phyloP scores from a whole-genome alignment of 1,140 invertebrate genomes.

The Zophobas atratus region DNA sequence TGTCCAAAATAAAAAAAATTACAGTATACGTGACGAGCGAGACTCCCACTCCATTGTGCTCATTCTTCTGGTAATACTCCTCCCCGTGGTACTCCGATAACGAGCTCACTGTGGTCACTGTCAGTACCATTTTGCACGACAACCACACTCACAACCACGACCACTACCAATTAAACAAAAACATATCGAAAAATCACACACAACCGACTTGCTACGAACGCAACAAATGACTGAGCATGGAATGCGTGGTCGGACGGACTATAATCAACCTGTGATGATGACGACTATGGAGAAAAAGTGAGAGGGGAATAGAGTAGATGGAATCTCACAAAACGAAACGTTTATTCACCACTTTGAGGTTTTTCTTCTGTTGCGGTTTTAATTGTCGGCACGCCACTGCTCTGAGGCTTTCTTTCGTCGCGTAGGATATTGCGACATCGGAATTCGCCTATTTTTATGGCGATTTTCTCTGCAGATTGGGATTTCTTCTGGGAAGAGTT shows the following conservation, averaged over 20 bases:
- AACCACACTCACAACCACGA: slow-evolving; percentile 1
- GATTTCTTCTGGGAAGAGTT: not conserved
- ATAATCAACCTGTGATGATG: slow-evolving; percentile 8
- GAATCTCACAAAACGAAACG: not conserved
- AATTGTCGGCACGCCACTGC: slow-evolving; percentile 19
- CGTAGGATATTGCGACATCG: slow-evolving; percentile 16
- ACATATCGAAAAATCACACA: not conserved
- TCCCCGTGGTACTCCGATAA: slow-evolving; percentile 45
- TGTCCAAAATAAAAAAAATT: slow-evolving; percentile 30
- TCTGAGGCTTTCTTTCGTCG: not conserved
- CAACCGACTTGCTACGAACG: not conserved
- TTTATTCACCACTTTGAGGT: not conserved
- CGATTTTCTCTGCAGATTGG: slow-evolving; percentile 2
- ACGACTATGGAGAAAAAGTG: slow-evolving; percentile 8
- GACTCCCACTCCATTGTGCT: slow-evolving; percentile 44
- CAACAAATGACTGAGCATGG: slow-evolving; percentile 21
- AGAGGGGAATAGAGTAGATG: not conserved
- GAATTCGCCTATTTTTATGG: slow-evolving; percentile 5
- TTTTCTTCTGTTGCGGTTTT: not conserved
- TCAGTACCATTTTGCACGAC: slow-evolving; percentile 46
- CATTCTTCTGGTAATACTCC: slow-evolving; percentile 39
- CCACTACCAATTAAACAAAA: not conserved
- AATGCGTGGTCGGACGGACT: not conserved
- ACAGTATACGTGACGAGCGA: slow-evolving; percentile 50
- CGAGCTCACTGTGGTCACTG: slow-evolving; percentile 50